Base-by-base conservation (phyloP, 2,113 vertebrate species). In the Grammomys dolichurus region DNA sequence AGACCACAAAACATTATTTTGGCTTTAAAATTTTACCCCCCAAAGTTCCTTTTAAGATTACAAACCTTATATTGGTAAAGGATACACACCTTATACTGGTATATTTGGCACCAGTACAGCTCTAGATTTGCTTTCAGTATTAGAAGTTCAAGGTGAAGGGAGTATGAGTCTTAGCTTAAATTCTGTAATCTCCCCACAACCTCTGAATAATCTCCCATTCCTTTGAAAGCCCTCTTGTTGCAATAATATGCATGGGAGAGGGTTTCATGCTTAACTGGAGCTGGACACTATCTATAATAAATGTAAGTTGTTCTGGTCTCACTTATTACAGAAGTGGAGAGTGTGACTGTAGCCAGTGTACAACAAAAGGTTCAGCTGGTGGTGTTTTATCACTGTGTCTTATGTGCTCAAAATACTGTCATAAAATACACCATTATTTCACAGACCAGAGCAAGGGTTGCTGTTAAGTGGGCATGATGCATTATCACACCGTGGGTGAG, bases 21-120 rank as follows among this genome's bases (percentile, higher is more conserved):
- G 65, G 33, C 36, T 93, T 96, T 96, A 75, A 87, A 76, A 9
- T 92, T 92, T 78, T 33, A 82, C 65, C 12, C 46, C 69, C 90
- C 89, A 16, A 95, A 70, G 40, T 58, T 76, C 60, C 65, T 84
- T 26, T 69, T 90, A 82, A 24, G 69, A 72, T 60, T 84, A 40
- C 40, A 40, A 40, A 40, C 40, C 40, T 40, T 40, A 31, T 67
- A 31, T 31, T 67, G 65, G 26, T 33, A 14, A 69, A 24, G 67
- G 31, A 31, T 56, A 0, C 31, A 17, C 84, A 10, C 5, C 43
- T 87, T 89, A 46, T 43, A 28, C 1, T 63, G 81, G 43, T 73
- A 14, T 76, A 48, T 78, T 86, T 31, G 33, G 70, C 54, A 63
- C 60, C 22, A 95, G 28, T 40, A 46, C 7, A 80, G 1, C 76